phyloP scores from a whole-genome alignment of 2,888 invertebrate species.

The Thymelicus lineola region DNA sequence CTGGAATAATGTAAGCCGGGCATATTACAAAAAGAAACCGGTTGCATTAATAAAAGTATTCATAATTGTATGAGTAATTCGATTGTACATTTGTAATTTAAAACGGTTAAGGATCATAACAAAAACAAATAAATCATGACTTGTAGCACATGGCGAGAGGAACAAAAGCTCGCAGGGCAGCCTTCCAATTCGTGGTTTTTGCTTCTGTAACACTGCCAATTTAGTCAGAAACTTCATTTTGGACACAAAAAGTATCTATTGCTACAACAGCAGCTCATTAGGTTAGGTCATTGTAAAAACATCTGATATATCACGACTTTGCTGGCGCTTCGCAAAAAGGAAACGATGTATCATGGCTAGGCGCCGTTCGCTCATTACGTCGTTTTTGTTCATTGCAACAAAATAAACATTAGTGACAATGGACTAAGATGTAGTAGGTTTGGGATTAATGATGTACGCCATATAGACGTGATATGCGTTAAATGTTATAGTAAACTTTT shows the following conservation, averaged over 20 bases:
- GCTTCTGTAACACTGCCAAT: conserved; percentile 1
- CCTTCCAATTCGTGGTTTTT: not conserved
- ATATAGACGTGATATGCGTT: not conserved
- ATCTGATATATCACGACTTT: conserved; percentile 30
- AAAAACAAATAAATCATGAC: not conserved
- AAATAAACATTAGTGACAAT: conserved; percentile 18
- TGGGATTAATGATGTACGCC: not conserved
- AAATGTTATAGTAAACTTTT: no score
- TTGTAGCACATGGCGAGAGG: conserved; percentile 1
- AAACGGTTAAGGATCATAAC: not conserved
- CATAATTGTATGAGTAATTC: no score
- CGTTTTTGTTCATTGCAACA: conserved; percentile 22
- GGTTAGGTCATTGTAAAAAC: conserved; percentile 36
- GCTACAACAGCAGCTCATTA: conserved; percentile 32
- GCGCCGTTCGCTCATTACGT: conserved; percentile 30
- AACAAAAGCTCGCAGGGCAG: not conserved
- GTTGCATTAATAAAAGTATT: no score
- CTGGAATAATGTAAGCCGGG: no score
- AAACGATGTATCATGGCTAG: conserved; percentile 31
- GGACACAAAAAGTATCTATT: conserved; percentile 22
- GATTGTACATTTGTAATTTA: not conserved
- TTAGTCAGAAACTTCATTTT: conserved; percentile 11
- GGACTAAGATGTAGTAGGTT: conserved; percentile 1
- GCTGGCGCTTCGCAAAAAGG: conserved; percentile 32
- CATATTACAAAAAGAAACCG: no score